Base-by-base conservation (phyloP, 2,113 vertebrate genomes). In the Todiramphus saurophagus region DNA sequence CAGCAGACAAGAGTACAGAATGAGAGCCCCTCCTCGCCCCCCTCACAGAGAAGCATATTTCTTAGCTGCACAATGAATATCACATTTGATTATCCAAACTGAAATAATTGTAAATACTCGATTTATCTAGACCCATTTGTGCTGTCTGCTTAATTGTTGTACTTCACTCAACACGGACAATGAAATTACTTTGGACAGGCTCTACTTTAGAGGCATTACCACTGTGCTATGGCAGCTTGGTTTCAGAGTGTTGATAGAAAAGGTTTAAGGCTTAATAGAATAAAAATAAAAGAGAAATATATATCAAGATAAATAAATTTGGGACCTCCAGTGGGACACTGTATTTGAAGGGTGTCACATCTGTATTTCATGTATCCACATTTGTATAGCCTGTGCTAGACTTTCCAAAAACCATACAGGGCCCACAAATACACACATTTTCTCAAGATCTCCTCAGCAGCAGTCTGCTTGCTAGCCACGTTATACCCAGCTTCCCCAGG, bases 121-220 rank as follows among this genome's bases (percentile, higher is more conserved):
- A 90, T 95, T 73, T 93, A 93, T 90, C 72, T 89, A 64, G 33
- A 86, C 30, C 62, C 17, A 33, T 93, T 96, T 93, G 21, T 80
- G 70, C 75, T 78, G 37, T 83, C 68, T 87, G 33, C 37, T 76
- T 94, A 95, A 95, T 95, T 94, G 76, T 64, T 95, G 79, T 68
- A 95, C 88, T 96, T 94, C 68, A 39, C 79, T 93, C 96, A 93
- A 83, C 60, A 92, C 75, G 56, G 60, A 90, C 76, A 90, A 93
- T 87, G 56, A 93, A 94, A 95, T 95, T 91, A 92, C 46, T 80
- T 90, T 95, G 64, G 90, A 96, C 90, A 90, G 73, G 60, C 76
- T 92, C 68, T 51, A 75, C 79, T 92, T 95, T 72, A 64, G 60
- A 92, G 43, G 43, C 33, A 90, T 86, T 94, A 81, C 50, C 18